phyloP scores from a whole-genome alignment of 1,140 invertebrate genomes.

The Xylocopa sonorina region DNA sequence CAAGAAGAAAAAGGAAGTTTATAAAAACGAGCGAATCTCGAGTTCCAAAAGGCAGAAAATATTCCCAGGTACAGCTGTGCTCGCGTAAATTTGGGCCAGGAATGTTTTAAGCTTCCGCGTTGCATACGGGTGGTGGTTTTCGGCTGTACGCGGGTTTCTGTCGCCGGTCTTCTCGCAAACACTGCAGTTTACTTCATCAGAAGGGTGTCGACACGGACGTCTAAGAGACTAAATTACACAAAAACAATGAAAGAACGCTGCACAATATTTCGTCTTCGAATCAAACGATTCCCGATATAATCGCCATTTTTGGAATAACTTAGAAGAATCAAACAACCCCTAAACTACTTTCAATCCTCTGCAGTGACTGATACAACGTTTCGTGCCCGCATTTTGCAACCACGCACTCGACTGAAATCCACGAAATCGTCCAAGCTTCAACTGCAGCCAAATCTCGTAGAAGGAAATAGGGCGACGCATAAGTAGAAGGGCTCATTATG shows the following conservation, averaged over 20 bases:
- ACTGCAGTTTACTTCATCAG: slow-evolving; percentile 30
- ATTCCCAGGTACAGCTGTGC: background rate
- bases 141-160: slow-evolving; percentile 1
- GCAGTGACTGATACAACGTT: background rate
- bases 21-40: slow-evolving; percentile 10
- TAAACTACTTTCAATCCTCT: rapidly evolving
- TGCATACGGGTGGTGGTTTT: background rate
- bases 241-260: slow-evolving; percentile 23
- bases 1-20: background rate
- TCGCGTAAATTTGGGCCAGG: background rate
- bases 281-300: background rate
- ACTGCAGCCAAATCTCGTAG: background rate
- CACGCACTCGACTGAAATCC: background rate
- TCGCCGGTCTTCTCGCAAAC: slow-evolving; percentile 17
- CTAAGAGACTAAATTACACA: background rate
- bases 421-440: background rate
- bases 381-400: too few species aligned
- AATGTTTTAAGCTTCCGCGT: slow-evolving; percentile 17
- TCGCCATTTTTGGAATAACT: too few species aligned
- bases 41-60: background rate
- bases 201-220: slow-evolving; percentile 18
- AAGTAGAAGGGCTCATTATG: slow-evolving; percentile 60
- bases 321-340: background rate
- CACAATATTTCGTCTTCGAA: background rate
- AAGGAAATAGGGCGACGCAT: slow-evolving; percentile 20